These are phyloP conservation scores for Eubucco bourcierii DNA, from an alignment of 2,113 vertebrate genomes.

Conservation along the genomic window DNA sequence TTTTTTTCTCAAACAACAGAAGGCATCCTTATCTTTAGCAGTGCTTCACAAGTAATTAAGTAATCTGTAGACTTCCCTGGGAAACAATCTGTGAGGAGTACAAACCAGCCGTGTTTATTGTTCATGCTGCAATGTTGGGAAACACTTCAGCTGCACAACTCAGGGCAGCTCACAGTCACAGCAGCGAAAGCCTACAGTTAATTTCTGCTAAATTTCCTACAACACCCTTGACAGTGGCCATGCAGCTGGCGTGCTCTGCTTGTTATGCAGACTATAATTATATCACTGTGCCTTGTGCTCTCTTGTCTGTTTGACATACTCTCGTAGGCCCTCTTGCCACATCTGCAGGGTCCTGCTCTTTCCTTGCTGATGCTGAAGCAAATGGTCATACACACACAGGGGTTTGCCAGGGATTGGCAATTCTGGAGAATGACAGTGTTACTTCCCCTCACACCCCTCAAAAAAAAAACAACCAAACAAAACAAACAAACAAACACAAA, in stretches of 20 bases:
- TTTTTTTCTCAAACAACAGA: conserved; percentile 39
- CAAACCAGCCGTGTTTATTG: not conserved
- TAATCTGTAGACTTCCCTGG: not conserved
- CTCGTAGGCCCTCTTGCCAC: not conserved
- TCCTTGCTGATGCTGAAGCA: not conserved
- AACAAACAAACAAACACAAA: too few relatives aligned
- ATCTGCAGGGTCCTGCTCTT: not conserved
- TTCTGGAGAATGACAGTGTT: not conserved
- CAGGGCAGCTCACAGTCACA: not conserved
- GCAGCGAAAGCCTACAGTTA: not conserved
- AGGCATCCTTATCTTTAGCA: conserved; percentile 23
- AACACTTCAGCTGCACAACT: not conserved
- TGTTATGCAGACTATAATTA: not conserved
- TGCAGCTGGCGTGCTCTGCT: not conserved
- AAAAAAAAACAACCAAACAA: too few relatives aligned
- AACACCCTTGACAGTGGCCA: not conserved
- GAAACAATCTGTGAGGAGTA: not conserved
- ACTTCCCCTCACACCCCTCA: too few relatives aligned
- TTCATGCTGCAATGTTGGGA: not conserved
- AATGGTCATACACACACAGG: not conserved
- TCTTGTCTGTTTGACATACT: not conserved
- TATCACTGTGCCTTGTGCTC: not conserved
- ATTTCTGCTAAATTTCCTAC: not conserved
- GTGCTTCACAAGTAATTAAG: conserved; percentile 47
- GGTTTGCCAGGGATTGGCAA: not conserved